These are phyloP conservation scores for Fregata magnificens DNA, from an alignment of 2,113 vertebrate genomes.

Conservation along the genomic window DNA sequence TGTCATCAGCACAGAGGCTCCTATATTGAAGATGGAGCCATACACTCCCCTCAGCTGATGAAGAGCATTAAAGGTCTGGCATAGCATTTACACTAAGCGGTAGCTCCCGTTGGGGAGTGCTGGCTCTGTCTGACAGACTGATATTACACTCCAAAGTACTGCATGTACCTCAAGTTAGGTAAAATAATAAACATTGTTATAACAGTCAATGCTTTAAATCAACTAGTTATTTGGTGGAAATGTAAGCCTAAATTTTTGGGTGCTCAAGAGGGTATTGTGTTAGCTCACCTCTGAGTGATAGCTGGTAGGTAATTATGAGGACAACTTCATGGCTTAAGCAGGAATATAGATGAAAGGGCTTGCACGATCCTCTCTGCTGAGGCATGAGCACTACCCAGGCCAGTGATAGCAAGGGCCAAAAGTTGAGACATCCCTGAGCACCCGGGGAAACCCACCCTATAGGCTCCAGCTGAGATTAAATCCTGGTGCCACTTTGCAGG, in stretches of 20 bases:
- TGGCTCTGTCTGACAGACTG: background rate
- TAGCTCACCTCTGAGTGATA: background rate
- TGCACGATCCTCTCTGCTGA: background rate
- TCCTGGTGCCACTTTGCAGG: background rate
- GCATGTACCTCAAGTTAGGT: background rate
- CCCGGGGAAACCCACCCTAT: background rate
- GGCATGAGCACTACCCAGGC: background rate
- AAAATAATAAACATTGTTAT: background rate
- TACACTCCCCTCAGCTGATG: background rate
- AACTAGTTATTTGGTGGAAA: background rate
- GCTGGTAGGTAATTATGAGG: background rate
- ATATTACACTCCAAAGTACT: background rate
- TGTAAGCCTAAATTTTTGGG: background rate
- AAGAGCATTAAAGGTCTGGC: background rate
- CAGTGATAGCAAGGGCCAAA: background rate
- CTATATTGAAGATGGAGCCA: background rate
- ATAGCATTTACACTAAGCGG: background rate
- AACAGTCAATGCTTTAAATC: background rate
- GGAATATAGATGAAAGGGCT: background rate
- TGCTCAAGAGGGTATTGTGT: background rate
- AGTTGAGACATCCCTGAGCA: background rate
- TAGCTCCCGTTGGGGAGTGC: background rate
- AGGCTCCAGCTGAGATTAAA: background rate
- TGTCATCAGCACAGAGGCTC: background rate
- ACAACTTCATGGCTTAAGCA: background rate